phyloP scores from a whole-genome alignment of 2,797 vertebrate genomes.

The Heteromormyrus szaboi region DNA sequence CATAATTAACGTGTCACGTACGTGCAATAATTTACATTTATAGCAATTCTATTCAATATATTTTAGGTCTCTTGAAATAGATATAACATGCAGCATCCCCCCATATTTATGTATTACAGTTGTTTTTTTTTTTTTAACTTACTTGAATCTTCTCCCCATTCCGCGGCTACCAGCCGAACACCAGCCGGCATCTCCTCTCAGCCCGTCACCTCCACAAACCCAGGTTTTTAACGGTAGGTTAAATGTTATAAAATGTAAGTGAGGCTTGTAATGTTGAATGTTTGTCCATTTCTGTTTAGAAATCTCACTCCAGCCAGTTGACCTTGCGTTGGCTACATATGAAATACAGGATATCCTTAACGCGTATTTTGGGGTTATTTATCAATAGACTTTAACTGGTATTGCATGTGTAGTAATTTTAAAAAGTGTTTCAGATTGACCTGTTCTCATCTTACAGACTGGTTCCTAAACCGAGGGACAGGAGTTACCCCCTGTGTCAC shows the following conservation, averaged over 20 bases:
- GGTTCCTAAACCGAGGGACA: background rate
- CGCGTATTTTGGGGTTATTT: background rate
- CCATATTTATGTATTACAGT: background rate
- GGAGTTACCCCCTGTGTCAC: background rate
- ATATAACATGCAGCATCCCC: background rate
- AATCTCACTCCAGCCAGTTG: background rate
- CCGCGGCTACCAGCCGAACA: background rate
- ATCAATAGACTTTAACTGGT: background rate
- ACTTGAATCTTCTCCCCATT: background rate
- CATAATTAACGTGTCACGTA: background rate
- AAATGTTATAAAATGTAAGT: background rate
- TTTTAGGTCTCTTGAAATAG: background rate
- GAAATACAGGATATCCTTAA: background rate
- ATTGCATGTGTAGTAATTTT: background rate
- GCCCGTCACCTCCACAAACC: background rate
- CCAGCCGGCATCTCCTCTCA: background rate
- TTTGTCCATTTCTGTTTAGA: background rate
- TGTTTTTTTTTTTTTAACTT: background rate
- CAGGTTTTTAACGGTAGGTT: background rate
- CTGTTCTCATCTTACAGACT: background rate
- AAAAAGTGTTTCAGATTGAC: background rate
- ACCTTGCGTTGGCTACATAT: background rate
- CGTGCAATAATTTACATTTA: background rate
- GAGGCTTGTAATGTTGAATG: background rate
- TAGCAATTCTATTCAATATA: background rate